Conservation (phyloP, 2,113 vertebrate species). For the Neofelis nebulosa region DNA sequence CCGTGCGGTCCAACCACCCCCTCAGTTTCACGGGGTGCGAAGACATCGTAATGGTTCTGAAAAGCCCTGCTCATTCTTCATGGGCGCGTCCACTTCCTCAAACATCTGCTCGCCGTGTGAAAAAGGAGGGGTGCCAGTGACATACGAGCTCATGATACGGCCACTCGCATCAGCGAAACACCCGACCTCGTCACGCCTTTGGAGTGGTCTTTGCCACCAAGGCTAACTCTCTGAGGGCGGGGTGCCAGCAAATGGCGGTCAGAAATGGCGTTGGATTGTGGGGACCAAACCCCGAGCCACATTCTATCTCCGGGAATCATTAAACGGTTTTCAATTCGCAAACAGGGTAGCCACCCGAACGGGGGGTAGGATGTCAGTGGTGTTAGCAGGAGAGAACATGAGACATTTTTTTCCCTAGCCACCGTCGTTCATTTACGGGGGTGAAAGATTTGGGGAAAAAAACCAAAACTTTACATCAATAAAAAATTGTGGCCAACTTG, state of each 20-base stretch:
- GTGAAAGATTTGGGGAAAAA: neutral
- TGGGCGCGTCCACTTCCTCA: too few relatives aligned
- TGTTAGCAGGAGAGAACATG: neutral
- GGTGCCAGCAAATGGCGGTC: too few relatives aligned
- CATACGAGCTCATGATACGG: fast-evolving
- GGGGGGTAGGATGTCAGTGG: neutral
- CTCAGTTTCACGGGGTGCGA: neutral
- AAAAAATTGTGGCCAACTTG: neutral
- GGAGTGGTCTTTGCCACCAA: neutral
- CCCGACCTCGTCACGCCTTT: neutral
- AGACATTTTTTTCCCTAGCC: neutral
- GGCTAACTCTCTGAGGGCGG: neutral
- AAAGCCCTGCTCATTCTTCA: neutral
- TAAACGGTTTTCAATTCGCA: neutral
- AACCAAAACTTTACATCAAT: neutral
- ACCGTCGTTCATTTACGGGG: neutral
- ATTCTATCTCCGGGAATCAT: neutral
- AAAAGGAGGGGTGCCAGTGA: neutral
- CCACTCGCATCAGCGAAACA: fast-evolving
- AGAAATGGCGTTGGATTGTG: too few relatives aligned
- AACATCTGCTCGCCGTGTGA: too few relatives aligned
- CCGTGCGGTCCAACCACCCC: fast-evolving
- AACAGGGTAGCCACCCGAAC: neutral
- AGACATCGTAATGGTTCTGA: neutral
- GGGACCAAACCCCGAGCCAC: too few relatives aligned